These are phyloP conservation scores for Leptatherina wallacei DNA, from an alignment of 2,797 vertebrate genomes.

Conservation along the genomic window DNA sequence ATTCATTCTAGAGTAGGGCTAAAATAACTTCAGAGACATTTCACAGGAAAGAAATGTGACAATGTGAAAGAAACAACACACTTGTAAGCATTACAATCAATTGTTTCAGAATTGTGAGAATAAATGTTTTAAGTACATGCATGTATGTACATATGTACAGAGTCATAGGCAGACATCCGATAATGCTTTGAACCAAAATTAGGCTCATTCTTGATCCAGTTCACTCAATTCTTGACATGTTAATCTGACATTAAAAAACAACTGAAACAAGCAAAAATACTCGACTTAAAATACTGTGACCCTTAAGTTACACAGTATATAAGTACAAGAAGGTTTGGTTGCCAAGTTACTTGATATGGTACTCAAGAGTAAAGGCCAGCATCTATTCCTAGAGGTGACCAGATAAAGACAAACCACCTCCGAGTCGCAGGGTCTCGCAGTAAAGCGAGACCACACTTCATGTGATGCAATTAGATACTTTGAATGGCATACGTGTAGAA, in stretches of 20 bases:
- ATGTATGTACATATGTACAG: too few species aligned
- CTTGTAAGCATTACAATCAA: neutral
- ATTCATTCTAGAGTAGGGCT: neutral
- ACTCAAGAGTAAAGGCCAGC: conserved; percentile 73
- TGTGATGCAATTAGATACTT: conserved; percentile 75
- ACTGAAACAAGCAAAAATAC: neutral
- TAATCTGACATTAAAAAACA: neutral
- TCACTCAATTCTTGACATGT: neutral
- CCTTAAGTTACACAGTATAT: conserved; percentile 9
- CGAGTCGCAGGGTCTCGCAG: conserved; percentile 59
- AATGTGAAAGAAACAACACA: neutral
- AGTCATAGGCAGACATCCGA: neutral
- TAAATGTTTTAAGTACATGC: too few species aligned
- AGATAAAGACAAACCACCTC: conserved; percentile 66
- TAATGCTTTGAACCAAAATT: neutral
- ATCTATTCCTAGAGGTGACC: conserved; percentile 82
- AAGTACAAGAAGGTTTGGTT: conserved; percentile 33
- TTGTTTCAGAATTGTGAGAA: neutral
- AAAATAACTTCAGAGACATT: neutral
- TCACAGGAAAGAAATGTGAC: neutral
- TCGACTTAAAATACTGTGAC: neutral
- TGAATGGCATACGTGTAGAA: conserved; percentile 72
- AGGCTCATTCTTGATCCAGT: neutral
- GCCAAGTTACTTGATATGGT: conserved; percentile 65
- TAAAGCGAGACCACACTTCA: conserved; percentile 68